phyloP scores from a whole-genome alignment of 2,113 vertebrate species.

The Cacatua alba region DNA sequence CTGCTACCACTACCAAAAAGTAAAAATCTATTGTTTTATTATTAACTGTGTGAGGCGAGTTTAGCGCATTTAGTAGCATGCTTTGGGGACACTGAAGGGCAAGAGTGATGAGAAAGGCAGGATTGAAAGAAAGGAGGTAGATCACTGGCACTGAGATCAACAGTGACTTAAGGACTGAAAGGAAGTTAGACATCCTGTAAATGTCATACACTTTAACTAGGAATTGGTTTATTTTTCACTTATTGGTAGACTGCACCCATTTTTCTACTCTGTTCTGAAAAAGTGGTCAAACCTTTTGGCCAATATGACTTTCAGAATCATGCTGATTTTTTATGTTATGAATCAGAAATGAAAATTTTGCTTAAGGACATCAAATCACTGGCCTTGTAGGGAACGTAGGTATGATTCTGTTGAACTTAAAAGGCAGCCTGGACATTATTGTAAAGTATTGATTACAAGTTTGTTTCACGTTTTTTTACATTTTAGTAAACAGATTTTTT shows the following conservation, averaged over 20 bases:
- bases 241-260: background rate
- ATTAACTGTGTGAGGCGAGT: background rate
- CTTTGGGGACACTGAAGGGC: background rate
- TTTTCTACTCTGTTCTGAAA: background rate
- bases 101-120: background rate
- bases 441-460: background rate
- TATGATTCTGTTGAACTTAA: background rate
- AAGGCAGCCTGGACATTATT: background rate
- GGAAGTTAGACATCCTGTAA: background rate
- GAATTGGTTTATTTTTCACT: background rate
- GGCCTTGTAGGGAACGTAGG: background rate
- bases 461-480: background rate
- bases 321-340: background rate
- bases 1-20: background rate
- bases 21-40: slow-evolving; percentile 44
- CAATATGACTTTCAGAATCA: background rate
- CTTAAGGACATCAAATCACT: background rate
- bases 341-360: background rate
- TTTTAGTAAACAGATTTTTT: background rate
- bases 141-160: background rate
- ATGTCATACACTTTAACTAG: background rate
- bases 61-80: background rate
- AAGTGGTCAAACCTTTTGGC: background rate
- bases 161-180: background rate
- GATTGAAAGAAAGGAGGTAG: background rate